Evolutionary conservation across 35 echinoderm and acorn worm species (phyloP), one percentile per base, ranked within the genome.

Genomic region (Patiria miniata): DNA sequence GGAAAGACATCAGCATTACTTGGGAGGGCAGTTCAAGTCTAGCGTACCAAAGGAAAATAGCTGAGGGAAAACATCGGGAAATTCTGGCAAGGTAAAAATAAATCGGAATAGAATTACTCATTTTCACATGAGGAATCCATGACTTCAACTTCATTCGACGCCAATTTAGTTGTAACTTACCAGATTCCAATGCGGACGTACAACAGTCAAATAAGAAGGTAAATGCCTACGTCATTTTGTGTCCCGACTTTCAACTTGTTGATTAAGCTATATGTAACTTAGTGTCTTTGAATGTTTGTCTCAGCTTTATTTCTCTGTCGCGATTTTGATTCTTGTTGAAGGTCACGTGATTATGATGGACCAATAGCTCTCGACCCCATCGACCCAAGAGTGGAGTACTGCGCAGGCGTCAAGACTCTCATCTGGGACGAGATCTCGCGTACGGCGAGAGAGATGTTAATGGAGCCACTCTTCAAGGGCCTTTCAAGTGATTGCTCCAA

Each of bases 371-470:
- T 83, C 21, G 80, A 83, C 53, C 80, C 80, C 1, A 52, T 83
- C n/a, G 80, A 83, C 36, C 80, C 80, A 5, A 12, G 15, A 2
- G 19, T 30, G 32, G 53, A 83, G 23, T 83, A 83, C 53, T 83
- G 80, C 44, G 36, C 29, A 15, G 80, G 44, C 17, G 44, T 83
- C 28, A 44, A 56, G 80, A 83, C 30, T 33, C 44, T 83, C 29
- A 52, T 51, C 30, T 83, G 80, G 80, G 80, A 83, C 29, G 80
- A 83, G 47, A 83, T 52, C 21, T 51, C 39, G 19, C 80, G 80
- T 47, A 83, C 44, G 40, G 80, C 44, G 44, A 40, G 80, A 54
- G 80, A 83, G 51, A 83, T 42, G 44, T 33, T 52, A 8, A 19
- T 53, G 32, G 39, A 83, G 16, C 39, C 51, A 4, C 21, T 47